A percentile compares a stretch with the other conserved stretches of the same genome.
Conservation (phyloP, 2,113 vertebrate genomes). For the Nothobranchius furzeri region DNA sequence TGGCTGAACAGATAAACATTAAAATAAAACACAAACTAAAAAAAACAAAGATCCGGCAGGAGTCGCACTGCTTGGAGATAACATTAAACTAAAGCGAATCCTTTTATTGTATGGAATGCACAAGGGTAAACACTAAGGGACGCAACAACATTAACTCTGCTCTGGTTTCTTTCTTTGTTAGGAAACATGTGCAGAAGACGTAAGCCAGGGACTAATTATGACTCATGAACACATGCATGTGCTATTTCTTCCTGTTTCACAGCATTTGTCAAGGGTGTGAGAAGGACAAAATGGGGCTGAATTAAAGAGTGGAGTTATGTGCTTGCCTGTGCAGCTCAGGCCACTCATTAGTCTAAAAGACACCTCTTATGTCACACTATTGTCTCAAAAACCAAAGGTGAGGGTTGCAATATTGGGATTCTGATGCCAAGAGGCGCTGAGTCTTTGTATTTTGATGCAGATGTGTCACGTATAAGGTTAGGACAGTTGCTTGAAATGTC, state of each 20-base stretch:
- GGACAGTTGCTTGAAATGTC: background rate
- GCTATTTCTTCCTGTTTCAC: constrained; percentile 41
- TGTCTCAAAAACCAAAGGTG: constrained; percentile 37
- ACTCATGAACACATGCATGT: constrained; percentile 28
- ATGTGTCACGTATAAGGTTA: background rate
- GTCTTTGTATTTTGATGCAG: background rate
- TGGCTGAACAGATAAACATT: constrained; percentile 24
- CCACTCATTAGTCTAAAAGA: constrained; percentile 54
- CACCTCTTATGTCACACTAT: constrained; percentile 40
- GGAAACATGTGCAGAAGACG: constrained; percentile 45
- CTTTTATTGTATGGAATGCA: constrained; percentile 31
- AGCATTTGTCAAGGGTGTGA: constrained; percentile 53
- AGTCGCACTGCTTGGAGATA: constrained; percentile 44
- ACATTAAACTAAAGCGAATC: constrained; percentile 27
- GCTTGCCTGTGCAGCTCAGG: constrained; percentile 42
- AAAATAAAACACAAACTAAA: background rate
- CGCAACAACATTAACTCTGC: constrained; percentile 28
- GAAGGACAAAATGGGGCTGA: constrained; percentile 52
- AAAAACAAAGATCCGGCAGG: constrained; percentile 30
- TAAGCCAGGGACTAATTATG: constrained; percentile 55
- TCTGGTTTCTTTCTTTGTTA: constrained; percentile 47
- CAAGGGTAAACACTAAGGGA: constrained; percentile 35
- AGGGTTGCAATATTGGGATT: constrained; percentile 30
- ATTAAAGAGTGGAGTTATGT: constrained; percentile 35
- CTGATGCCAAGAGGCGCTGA: constrained; percentile 14